phyloP scores from a whole-genome alignment of 2,113 vertebrate genomes.

The Toxotes chatareus region DNA sequence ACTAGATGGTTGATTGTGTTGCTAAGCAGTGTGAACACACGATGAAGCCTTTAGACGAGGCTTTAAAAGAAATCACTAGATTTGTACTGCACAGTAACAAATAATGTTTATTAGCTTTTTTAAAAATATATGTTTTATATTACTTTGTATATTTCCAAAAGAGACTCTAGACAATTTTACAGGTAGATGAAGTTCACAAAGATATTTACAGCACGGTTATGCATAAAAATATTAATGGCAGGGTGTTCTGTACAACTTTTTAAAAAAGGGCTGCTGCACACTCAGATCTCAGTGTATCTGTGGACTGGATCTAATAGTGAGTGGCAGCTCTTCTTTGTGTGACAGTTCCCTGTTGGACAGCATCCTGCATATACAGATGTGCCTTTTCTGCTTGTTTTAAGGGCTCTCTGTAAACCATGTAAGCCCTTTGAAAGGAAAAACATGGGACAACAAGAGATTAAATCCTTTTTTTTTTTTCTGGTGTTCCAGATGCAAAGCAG shows the following conservation, averaged over 20 bases:
- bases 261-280: not conserved
- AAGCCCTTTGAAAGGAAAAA: slow-evolving; percentile 9
- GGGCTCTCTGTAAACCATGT: slow-evolving; percentile 13
- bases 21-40: slow-evolving; percentile 34
- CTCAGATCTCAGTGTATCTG: not conserved
- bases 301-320: not conserved
- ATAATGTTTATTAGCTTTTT: slow-evolving; percentile 55
- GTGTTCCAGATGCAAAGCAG: not conserved
- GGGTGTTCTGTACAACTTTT: not conserved
- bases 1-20: slow-evolving; percentile 26
- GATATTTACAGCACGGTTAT: not conserved
- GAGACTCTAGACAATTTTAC: slow-evolving; percentile 19
- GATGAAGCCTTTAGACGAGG: slow-evolving; percentile 1
- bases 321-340: not conserved
- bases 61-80: slow-evolving; percentile 16
- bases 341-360: not conserved
- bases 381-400: slow-evolving; percentile 1
- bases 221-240: not conserved
- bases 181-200: slow-evolving; percentile 21
- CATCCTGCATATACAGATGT: slow-evolving; percentile 6
- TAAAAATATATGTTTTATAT: slow-evolving; percentile 72
- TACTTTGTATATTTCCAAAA: slow-evolving; percentile 65
- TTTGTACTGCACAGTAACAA: slow-evolving; percentile 60
- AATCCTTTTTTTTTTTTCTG: not conserved
- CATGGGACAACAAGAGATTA: not conserved